Base-by-base conservation (phyloP, 92 coral and sea anemone species). In the Scolanthus callimorphus region DNA sequence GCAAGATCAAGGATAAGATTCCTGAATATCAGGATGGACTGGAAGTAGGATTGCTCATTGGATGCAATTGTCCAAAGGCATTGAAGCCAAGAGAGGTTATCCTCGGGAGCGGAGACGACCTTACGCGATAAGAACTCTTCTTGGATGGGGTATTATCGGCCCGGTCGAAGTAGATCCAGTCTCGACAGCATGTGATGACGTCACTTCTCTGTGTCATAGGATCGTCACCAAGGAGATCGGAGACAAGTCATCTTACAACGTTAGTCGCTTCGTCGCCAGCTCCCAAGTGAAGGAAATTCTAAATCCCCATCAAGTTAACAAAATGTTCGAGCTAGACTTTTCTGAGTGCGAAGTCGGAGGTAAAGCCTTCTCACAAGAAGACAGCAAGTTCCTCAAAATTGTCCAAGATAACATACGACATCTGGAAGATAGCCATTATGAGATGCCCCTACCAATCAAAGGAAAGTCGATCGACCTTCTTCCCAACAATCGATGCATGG, bases 61-160 rank as follows among this genome's bases (percentile, higher is more conserved):
- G 77, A 27, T 39, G 55, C 55, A 77, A 77, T 63, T 69, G 77
- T 38, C 65, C 66, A 11, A 46, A 39, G 59, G 71, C 64, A 2
- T 39, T 77, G 43, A 39, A 57, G 39, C 78, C 84, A 2, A 44
- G 72, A 53, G 77, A 69, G 46, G 78, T 78, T 26, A 53, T 78
- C 19, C 41, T 46, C 1, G 78, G 84, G 21, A 61, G 61, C 63
- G 78, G 62, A 11, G 52, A 78, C 23, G 84, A 68, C 75, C 65
- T 39, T 68, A 68, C 49, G 65, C 55, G 9, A 46, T 68, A 29
- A 68, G 60, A 60, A 61, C 67, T 26, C 49, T 34, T 49, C 58
- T 78, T 28, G 84, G 78, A 22, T 78, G 73, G 84, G 78, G 73
- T n/a, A 34, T 69, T 25, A 52, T 77, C 3, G 72, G 84, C 47